Evolutionary conservation across 2,888 invertebrate species (phyloP), one percentile per base, ranked within the genome.

Genomic region (Orthosia cruda): DNA sequence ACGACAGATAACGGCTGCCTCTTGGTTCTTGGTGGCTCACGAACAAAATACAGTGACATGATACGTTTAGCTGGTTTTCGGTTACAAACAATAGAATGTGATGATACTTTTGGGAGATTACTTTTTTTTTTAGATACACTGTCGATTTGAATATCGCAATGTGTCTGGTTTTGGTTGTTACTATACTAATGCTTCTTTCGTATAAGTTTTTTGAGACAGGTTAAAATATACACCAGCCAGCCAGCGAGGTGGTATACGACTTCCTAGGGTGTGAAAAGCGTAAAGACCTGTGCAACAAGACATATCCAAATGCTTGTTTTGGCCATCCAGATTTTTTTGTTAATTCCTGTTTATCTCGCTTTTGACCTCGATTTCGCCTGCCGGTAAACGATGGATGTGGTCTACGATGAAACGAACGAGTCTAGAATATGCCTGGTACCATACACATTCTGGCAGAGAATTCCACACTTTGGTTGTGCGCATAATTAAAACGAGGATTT

Each of bases 1-100:
- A 87, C 68, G 74, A 78, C 68, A 72, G 87, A 85, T 85, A 87
- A 79, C 71, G 61, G 59, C 63, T 62, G 78, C 72, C 52, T 45
- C 61, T 63, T 70, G 45, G 58, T 58, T 40, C 40, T 32, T 40
- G 40, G 40, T 12, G 57, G 23, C 45, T 71, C 71, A 63, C 65
- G 50, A 62, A 78, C 32, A 64, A 67, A 49, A 77, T 47, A 77
- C 32, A 50, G n/a, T 32, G 61, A 45, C 54, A 50, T 23, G 49
- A 74, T 59, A 59, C 32, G 58, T 74, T 54, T 50, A 26, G 32
- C 54, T 63, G 67, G 78, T 67, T 68, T 81, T 78, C 16, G 77
- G 47, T 82, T 75, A 75, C 62, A 61, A 49, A 80, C 72, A 64
- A 49, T 71, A 50, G 13, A 50, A 62, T 40, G 23, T 49, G 71